phyloP scores from a whole-genome alignment of 2,113 vertebrate species.

The Geococcyx californianus region DNA sequence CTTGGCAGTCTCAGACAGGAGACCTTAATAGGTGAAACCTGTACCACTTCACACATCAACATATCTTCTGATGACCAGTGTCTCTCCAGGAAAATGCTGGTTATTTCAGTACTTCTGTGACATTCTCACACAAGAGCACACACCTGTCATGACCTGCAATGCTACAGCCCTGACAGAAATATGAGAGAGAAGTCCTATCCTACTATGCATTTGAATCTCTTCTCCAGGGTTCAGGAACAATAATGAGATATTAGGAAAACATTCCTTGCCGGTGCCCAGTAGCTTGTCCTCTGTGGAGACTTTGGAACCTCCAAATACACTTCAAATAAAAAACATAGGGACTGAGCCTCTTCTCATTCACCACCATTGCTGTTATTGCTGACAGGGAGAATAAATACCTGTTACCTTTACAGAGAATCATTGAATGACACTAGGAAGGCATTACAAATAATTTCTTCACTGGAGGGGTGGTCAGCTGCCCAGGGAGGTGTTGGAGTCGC shows the following conservation, averaged over 20 bases:
- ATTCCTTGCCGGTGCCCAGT: background rate
- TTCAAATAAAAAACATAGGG: background rate
- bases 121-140: background rate
- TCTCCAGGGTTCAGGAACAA: background rate
- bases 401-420: background rate
- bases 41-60: background rate
- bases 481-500: too few species aligned
- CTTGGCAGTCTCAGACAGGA: background rate
- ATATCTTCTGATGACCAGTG: background rate
- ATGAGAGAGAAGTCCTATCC: background rate
- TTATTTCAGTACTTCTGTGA: background rate
- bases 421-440: too few species aligned
- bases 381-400: background rate
- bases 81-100: background rate
- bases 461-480: too few species aligned
- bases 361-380: background rate
- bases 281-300: background rate
- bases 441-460: too few species aligned
- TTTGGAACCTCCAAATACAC: background rate
- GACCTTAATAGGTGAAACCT: background rate
- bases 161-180: background rate
- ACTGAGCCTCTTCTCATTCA: background rate
- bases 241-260: background rate
- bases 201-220: background rate
- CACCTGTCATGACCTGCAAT: background rate